A percentile compares a stretch with the other conserved stretches of the same genome.
Evolutionary conservation across 2,888 invertebrate species (phyloP).

Genomic region (Carcina quercana): DNA sequence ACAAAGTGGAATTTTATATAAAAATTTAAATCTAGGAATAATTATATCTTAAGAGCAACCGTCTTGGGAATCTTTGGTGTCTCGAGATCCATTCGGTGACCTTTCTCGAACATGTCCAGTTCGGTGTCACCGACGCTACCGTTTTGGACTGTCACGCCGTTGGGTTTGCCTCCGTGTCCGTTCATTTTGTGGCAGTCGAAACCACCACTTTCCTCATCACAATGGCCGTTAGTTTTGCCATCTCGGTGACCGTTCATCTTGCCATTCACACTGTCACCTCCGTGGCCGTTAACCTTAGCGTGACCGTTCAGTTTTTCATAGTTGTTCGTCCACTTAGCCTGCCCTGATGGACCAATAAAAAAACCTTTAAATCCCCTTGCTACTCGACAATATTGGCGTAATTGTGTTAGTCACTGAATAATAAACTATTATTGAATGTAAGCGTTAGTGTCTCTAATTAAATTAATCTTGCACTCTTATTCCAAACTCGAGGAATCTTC

Average conservation of each 20-base stretch:
- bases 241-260: slow-evolving; percentile 23
- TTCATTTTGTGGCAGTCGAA: slow-evolving; percentile 29
- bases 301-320: slow-evolving; percentile 15
- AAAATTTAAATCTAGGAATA: slow-evolving; percentile 40
- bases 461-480: slow-evolving; percentile 32
- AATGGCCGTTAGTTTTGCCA: slow-evolving; percentile 30
- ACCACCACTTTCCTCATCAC: no score
- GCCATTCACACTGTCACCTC: slow-evolving; percentile 14
- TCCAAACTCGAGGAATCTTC: slow-evolving; percentile 45
- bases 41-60: slow-evolving; percentile 61
- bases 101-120: slow-evolving; percentile 33
- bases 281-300: slow-evolving; percentile 16
- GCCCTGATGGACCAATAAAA: slow-evolving; percentile 45
- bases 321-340: slow-evolving; percentile 31
- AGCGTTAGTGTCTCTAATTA: slow-evolving; percentile 9
- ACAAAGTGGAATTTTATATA: slow-evolving; percentile 59
- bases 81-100: slow-evolving; percentile 47
- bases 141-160: slow-evolving; percentile 24
- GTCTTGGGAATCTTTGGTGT: slow-evolving; percentile 67
- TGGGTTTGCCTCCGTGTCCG: slow-evolving; percentile 29
- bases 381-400: slow-evolving; percentile 47
- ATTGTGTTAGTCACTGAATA: slow-evolving; percentile 43
- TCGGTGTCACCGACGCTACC: slow-evolving; percentile 20
- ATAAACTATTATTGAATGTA: slow-evolving; percentile 5
- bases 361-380: slow-evolving; percentile 35